Evolutionary conservation across 53 echinoderm and acorn worm genomes (phyloP), one percentile per base, ranked within the genome.

Genomic region (Apostichopus leukothele): DNA sequence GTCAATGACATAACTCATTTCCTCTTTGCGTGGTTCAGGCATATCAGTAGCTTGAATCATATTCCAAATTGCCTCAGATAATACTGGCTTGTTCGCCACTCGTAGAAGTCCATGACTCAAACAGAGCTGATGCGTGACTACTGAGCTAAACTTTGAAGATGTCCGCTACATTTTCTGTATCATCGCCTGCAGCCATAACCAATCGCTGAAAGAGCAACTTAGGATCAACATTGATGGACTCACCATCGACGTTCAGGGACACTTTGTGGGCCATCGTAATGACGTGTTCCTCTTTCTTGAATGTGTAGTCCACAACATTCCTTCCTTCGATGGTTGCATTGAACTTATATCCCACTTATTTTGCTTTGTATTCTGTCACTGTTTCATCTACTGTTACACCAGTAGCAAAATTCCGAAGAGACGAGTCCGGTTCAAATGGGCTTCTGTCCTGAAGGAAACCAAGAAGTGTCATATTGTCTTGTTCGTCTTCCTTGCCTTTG

Each of bases 181-280:
- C 88, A 52, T 88, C 88, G 3, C 73, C 22, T 5, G 53, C 71
- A 4, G 91, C 86, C n/a, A 89, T 89, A 8, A 91, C 86, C 51
- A 93, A 76, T 68, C 96, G 84, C 83, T 96, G 93, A 73, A 94
- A 96, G 14, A 94, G 91, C 26, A 96, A 59, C 52, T 92, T 76
- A 10, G 96, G 92, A 88, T 94, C 94, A 27, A 94, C 91, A 16
- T 90, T 79, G 59, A 90, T 88, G 50, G 53, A 25, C n/a, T 95
- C 92, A 67, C 86, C 88, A 22, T 91, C 60, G 39, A 76, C 26
- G 13, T 14, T 74, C 14, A 92, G 54, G 25, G 92, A 13, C 52
- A 76, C 11, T 78, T 90, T 94, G n/a, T 66, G 51, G 8, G 23
- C 90, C 9, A 92, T 75, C 21, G 94, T 93, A 57, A 93, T 87